Percentiles rank a stretch among this genome's conserved stretches.
These are phyloP conservation scores for Zaprionus taronus DNA, from an alignment of 1,140 invertebrate species.

Conservation along the genomic window DNA sequence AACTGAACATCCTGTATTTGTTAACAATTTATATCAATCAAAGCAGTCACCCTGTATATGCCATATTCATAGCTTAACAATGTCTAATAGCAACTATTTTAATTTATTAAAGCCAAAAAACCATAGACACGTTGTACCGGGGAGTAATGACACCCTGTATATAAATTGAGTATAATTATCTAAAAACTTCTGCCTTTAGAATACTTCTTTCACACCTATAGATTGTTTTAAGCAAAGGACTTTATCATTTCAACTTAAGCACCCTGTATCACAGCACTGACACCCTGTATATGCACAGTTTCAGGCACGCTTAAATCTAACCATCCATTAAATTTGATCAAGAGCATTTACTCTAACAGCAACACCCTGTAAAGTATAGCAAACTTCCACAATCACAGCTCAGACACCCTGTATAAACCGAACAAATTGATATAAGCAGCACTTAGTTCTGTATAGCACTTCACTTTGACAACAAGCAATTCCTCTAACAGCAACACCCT, in stretches of 20 bases:
- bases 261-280: too few species aligned
- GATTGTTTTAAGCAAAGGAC: too few species aligned
- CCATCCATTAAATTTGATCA: too few species aligned
- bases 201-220: too few species aligned
- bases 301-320: too few species aligned
- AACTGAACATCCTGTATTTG: slow-evolving; percentile 24
- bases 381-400: too few species aligned
- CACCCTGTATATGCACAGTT: too few species aligned
- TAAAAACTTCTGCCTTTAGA: too few species aligned
- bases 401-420: background rate
- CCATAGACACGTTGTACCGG: background rate
- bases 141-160: background rate
- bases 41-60: slow-evolving; percentile 27
- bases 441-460: background rate
- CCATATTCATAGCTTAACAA: slow-evolving; percentile 22
- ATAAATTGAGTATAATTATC: background rate
- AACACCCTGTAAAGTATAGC: background rate
- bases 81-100: slow-evolving; percentile 24
- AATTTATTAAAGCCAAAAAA: slow-evolving; percentile 34
- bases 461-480: accelerated
- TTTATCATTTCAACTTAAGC: too few species aligned
- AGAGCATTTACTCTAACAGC: too few species aligned
- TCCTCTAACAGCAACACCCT: background rate
- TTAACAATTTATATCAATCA: background rate
- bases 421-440: background rate